Percentiles rank a stretch among this genome's conserved stretches.
These are phyloP conservation scores for Hippocampus guttulatus DNA, from an alignment of 2,113 vertebrate genomes.

Conservation along the genomic window DNA sequence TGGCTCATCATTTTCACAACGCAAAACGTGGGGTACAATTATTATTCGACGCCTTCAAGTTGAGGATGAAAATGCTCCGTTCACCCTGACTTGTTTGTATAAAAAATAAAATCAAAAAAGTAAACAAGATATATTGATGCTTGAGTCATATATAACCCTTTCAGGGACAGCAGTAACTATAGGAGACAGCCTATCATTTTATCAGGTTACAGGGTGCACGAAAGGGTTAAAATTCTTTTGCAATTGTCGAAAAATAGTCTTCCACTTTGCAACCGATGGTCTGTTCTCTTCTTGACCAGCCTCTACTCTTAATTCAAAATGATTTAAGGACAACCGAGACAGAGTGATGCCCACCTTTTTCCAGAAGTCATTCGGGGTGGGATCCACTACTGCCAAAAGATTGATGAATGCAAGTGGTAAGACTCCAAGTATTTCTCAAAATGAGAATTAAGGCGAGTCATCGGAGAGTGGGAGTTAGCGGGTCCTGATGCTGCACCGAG, in stretches of 20 bases:
- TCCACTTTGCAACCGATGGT: background rate
- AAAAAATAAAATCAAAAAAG: background rate
- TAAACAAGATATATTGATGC: background rate
- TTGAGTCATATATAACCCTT: background rate
- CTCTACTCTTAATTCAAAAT: background rate
- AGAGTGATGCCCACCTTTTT: background rate
- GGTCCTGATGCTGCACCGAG: background rate
- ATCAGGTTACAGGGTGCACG: no score
- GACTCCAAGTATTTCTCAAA: background rate
- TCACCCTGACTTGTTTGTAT: constrained; percentile 1
- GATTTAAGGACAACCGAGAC: background rate
- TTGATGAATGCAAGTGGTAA: background rate
- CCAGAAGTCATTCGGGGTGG: background rate
- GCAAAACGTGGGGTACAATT: background rate
- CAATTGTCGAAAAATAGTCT: background rate
- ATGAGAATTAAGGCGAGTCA: background rate
- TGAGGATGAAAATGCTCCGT: background rate
- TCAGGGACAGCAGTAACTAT: no score
- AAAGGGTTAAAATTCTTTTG: background rate
- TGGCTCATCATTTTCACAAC: background rate
- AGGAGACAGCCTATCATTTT: no score
- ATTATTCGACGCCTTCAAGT: background rate
- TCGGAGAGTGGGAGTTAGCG: background rate
- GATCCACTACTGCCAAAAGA: background rate
- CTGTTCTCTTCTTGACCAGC: background rate